Percentiles rank a stretch among this genome's conserved stretches.
Evolutionary conservation across 64 coral and sea anemone species (phyloP).

Genomic region (Stichodactyla mertensii): DNA sequence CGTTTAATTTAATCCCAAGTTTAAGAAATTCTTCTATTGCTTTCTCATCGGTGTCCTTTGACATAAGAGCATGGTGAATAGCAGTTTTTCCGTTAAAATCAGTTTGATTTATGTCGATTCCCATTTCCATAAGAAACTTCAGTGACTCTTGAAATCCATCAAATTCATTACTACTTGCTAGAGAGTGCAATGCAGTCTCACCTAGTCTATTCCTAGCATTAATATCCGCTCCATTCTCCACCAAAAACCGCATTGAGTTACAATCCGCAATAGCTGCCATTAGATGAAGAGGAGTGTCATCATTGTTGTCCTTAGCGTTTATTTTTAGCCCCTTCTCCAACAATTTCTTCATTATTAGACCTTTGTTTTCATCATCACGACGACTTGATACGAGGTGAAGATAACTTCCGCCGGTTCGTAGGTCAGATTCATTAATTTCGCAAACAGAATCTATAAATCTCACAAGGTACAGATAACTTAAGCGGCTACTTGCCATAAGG

Average conservation of each 20-base stretch:
- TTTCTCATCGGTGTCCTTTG: slow-evolving; percentile 18
- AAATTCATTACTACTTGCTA: slow-evolving; percentile 29
- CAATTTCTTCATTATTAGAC: slow-evolving; percentile 6
- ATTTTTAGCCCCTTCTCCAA: slow-evolving; percentile 24
- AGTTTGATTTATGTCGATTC: slow-evolving; percentile 10
- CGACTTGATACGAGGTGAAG: slow-evolving; percentile 14
- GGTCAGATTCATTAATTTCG: slow-evolving; percentile 23
- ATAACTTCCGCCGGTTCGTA: slow-evolving; percentile 20
- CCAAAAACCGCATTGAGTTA: slow-evolving; percentile 7
- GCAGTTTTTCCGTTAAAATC: slow-evolving; percentile 13
- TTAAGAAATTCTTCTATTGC: slow-evolving; percentile 20
- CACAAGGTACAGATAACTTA: slow-evolving; percentile 11
- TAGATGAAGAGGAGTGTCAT: slow-evolving; percentile 15
- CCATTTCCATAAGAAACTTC: slow-evolving; percentile 22
- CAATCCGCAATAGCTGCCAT: slow-evolving; percentile 33
- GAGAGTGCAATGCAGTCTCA: slow-evolving; percentile 9
- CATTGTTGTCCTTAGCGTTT: slow-evolving; percentile 29
- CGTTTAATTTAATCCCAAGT: slow-evolving; percentile 14
- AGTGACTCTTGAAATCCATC: slow-evolving; percentile 36
- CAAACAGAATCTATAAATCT: slow-evolving; percentile 1
- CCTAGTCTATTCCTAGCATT: slow-evolving; percentile 4
- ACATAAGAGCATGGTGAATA: slow-evolving; percentile 13
- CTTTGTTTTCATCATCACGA: slow-evolving; percentile 21
- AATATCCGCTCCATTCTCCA: slow-evolving; percentile 23
- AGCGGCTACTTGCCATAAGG: slow-evolving; percentile 16